A percentile compares a stretch with the other conserved stretches of the same genome.
Conservation (phyloP, 2,888 invertebrate species). For the Ormyrus pomaceus region DNA sequence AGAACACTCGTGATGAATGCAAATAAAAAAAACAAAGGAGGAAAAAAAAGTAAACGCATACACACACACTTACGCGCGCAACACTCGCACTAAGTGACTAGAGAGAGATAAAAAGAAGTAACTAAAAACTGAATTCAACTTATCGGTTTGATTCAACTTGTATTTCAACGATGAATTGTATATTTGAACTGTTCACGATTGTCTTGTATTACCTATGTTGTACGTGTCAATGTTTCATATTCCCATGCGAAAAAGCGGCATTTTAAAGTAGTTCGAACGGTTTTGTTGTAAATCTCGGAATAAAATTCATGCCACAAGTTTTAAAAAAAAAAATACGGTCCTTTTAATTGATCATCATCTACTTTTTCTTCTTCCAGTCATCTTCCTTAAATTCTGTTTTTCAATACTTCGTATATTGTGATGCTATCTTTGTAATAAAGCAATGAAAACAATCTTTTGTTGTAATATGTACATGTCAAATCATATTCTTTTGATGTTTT, state of each 20-base stretch:
- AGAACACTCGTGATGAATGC: slow-evolving; percentile 51
- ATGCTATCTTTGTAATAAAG: slow-evolving; percentile 45
- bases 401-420: slow-evolving; percentile 40
- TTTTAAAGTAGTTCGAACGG: slow-evolving; percentile 72
- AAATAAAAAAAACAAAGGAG: slow-evolving; percentile 58
- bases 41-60: slow-evolving; percentile 31
- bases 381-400: slow-evolving; percentile 38
- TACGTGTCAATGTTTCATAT: slow-evolving; percentile 76
- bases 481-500: slow-evolving; percentile 45
- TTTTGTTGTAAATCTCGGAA: slow-evolving; percentile 75
- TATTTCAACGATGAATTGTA: slow-evolving; percentile 61
- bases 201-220: slow-evolving; percentile 75
- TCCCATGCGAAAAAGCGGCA: slow-evolving; percentile 72
- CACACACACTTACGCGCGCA: slow-evolving; percentile 45
- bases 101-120: slow-evolving; percentile 44
- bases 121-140: slow-evolving; percentile 48
- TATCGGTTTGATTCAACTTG: slow-evolving; percentile 54
- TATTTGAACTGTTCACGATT: slow-evolving; percentile 71
- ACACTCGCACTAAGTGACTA: slow-evolving; percentile 54
- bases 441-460: slow-evolving; percentile 44
- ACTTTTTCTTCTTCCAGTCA: slow-evolving; percentile 43
- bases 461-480: slow-evolving; percentile 42
- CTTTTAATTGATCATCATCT: slow-evolving; percentile 54
- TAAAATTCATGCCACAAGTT: slow-evolving; percentile 74
- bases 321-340: slow-evolving; percentile 60